A percentile compares a stretch with the other conserved stretches of the same genome.
Conservation (phyloP, 1,140 invertebrate species). For the Megathymus violae region DNA sequence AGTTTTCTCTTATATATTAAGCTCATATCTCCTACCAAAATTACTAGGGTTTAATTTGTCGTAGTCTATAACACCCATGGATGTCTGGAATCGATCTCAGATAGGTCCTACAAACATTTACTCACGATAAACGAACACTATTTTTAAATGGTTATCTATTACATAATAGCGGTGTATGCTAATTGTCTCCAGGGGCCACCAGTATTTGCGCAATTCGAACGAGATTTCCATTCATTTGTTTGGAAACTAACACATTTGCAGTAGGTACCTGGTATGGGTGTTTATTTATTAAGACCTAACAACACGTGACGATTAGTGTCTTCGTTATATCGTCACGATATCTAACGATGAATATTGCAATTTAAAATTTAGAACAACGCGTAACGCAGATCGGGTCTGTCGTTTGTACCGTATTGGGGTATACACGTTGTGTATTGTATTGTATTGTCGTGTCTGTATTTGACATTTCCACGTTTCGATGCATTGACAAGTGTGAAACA, state of each 20-base stretch:
- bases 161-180: neutral
- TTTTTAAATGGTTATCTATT: constrained; percentile 8
- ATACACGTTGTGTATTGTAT: no score
- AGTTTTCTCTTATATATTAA: no score
- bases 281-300: neutral
- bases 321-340: neutral
- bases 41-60: no score
- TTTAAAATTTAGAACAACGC: no score
- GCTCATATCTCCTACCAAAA: no score
- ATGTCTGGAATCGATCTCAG: no score
- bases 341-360: neutral
- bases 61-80: no score
- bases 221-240: constrained; percentile 9
- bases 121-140: neutral
- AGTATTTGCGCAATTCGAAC: constrained; percentile 1
- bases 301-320: neutral
- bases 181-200: neutral
- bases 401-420: no score
- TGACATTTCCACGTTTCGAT: neutral
- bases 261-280: neutral
- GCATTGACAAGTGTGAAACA: neutral
- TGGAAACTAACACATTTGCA: neutral
- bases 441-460: no score
- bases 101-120: no score
- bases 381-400: no score